phyloP scores from a whole-genome alignment of 37 sponge, comb jelly and placozoan species.

The Axinella damicornis region DNA sequence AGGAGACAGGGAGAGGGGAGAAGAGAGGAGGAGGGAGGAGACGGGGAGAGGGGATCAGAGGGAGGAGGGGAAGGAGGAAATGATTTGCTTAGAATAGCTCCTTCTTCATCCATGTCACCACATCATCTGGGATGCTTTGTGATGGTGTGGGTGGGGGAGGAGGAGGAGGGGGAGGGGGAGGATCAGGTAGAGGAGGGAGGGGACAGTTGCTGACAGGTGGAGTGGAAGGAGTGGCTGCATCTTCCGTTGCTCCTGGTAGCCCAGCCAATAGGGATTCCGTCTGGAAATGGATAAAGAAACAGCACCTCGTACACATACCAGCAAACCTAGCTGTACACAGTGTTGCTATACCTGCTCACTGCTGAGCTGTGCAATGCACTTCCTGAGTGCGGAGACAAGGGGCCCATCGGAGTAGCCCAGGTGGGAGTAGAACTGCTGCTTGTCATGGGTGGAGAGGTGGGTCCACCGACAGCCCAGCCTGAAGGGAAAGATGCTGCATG shows the following conservation, averaged over 20 bases:
- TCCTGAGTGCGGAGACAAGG: slow-evolving; percentile 16
- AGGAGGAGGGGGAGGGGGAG: slow-evolving; percentile 46
- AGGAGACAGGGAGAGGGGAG: too few relatives aligned
- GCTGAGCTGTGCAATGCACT: slow-evolving; percentile 20
- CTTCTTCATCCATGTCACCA: slow-evolving; percentile 38
- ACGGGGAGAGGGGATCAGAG: too few relatives aligned
- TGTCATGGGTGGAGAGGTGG: slow-evolving; percentile 81
- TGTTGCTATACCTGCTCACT: slow-evolving; percentile 16
- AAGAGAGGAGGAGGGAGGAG: too few relatives aligned
- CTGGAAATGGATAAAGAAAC: neutral
- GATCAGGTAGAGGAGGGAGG: slow-evolving; percentile 2
- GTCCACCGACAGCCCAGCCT: slow-evolving; percentile 33
- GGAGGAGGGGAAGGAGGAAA: too few relatives aligned
- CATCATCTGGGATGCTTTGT: neutral
- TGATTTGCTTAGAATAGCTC: neutral
- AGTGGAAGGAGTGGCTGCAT: neutral
- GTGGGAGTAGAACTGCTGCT: slow-evolving; percentile 63
- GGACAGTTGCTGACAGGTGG: neutral
- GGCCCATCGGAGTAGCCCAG: slow-evolving; percentile 63
- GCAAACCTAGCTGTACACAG: too few relatives aligned
- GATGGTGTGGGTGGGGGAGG: slow-evolving; percentile 3
- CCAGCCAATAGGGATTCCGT: neutral
- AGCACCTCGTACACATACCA: too few relatives aligned
- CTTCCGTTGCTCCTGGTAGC: neutral
- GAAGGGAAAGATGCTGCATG: too few relatives aligned